phyloP scores from a whole-genome alignment of 64 coral and sea anemone species.

The Anthopleura sola region DNA sequence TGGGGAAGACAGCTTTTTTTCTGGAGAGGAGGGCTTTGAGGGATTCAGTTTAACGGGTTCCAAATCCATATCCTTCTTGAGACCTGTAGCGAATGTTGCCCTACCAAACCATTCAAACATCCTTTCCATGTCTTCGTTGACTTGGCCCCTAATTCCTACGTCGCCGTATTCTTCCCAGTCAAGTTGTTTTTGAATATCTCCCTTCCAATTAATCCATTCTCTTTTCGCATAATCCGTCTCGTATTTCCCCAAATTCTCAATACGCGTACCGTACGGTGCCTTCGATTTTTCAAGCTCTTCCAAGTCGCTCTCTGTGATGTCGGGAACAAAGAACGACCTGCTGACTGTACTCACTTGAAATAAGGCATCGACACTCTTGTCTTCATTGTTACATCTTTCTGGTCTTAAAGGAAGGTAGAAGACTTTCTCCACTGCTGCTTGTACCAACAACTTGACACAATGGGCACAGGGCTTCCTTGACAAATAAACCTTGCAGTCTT shows the following conservation, averaged over 20 bases:
- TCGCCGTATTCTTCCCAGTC: neutral
- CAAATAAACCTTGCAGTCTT: conserved; percentile 57
- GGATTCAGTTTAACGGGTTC: neutral
- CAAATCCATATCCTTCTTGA: neutral
- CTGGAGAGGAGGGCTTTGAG: no score
- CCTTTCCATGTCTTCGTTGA: neutral
- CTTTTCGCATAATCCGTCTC: neutral
- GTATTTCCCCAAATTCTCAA: neutral
- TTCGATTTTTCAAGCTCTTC: neutral
- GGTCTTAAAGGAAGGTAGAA: conserved; percentile 64
- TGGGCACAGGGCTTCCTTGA: conserved; percentile 67
- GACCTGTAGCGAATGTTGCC: neutral
- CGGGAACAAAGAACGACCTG: conserved; percentile 32
- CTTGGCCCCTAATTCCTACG: neutral
- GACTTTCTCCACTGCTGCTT: conserved; percentile 52
- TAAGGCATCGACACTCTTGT: conserved; percentile 27
- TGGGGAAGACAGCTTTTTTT: neutral
- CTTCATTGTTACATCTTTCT: neutral
- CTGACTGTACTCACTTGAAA: conserved; percentile 36
- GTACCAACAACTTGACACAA: conserved; percentile 68
- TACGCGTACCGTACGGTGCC: neutral
- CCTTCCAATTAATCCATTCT: neutral
- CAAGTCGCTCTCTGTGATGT: neutral
- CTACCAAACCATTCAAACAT: neutral
- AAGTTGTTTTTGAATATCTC: neutral